phyloP scores from a whole-genome alignment of 2,888 invertebrate genomes.

The Nephrotoma appendiculata region DNA sequence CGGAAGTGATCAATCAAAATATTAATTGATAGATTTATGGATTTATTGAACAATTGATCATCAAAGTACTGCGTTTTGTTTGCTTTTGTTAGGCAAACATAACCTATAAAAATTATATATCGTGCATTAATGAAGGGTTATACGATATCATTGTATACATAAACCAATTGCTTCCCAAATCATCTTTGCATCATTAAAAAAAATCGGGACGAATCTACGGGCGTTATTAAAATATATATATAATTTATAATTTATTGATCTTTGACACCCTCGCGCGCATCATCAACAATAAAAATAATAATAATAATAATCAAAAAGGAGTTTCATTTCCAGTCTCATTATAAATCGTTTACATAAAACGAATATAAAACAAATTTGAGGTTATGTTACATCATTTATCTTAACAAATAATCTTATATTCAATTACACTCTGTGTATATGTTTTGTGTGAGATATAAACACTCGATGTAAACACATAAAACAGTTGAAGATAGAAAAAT shows the following conservation, averaged over 20 bases:
- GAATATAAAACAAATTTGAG: not conserved
- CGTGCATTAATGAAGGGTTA: not conserved
- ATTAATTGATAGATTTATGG: not conserved
- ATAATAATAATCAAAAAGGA: not conserved
- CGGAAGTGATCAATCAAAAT: not conserved
- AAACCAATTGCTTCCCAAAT: not conserved
- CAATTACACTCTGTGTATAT: not conserved
- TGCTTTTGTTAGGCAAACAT: not conserved
- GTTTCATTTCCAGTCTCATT: not conserved
- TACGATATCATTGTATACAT: not conserved
- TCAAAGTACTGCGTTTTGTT: not conserved
- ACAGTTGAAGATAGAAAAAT: not conserved
- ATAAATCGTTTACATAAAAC: not conserved
- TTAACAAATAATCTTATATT: not conserved
- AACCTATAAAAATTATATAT: no score
- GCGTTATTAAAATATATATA: not conserved
- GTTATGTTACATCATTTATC: conserved; percentile 3
- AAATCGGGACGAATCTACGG: not conserved
- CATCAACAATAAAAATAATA: not conserved
- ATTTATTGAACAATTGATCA: not conserved
- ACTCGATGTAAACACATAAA: not conserved
- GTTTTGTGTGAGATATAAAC: not conserved
- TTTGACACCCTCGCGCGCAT: not conserved
- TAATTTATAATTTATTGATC: not conserved
- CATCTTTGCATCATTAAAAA: not conserved